Base-by-base conservation (phyloP, 2,888 invertebrate genomes). In the Gnatocerus cornutus region DNA sequence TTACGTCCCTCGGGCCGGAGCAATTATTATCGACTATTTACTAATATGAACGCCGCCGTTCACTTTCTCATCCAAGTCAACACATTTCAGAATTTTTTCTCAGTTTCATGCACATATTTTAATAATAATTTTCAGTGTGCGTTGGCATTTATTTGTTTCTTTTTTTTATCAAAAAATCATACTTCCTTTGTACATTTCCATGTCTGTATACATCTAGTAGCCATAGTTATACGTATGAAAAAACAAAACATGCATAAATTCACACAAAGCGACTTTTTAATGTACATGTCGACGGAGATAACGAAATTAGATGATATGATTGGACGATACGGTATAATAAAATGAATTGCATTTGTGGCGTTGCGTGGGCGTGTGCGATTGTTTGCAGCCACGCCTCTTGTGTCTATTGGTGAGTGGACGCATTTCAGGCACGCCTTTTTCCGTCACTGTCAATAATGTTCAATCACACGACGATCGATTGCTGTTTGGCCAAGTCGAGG, bases 401-500 rank as follows among this genome's bases (percentile, higher is more conserved):
- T 69, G 65, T 71, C 71, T 66, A 78, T 78, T 78, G 78, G 78
- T 65, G 74, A 71, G 66, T 41, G 70, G 67, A 62, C 55, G 45
- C 41, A 65, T 5, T 21, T 39, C 8, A 29, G 53, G 58, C 62
- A 71, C 74, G 74, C 76, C 78, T 65, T 45, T 71, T 74, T 63
- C 74, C 71, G 69, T 69, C 72, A 69, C 75, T 73, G 72, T 76
- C 74, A 52, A 76, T 76, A 71, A 64, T 13, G 12, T 14, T 64
- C 64, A 50, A 64, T 64, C 52, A 46, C 14, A n/a, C 27, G 13
- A 13, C 29, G 29, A 61, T 45, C 43, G 58, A 29, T 58, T 9
- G 13, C 13, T 41, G 75, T 77, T 72, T 77, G 77, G 72, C 72
- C 73, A 71, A 75, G 76, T 74, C 75, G 76, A 76, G 74, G 74